These are phyloP conservation scores for Lophius americanus DNA, from an alignment of 2,797 vertebrate species.

Conservation along the genomic window DNA sequence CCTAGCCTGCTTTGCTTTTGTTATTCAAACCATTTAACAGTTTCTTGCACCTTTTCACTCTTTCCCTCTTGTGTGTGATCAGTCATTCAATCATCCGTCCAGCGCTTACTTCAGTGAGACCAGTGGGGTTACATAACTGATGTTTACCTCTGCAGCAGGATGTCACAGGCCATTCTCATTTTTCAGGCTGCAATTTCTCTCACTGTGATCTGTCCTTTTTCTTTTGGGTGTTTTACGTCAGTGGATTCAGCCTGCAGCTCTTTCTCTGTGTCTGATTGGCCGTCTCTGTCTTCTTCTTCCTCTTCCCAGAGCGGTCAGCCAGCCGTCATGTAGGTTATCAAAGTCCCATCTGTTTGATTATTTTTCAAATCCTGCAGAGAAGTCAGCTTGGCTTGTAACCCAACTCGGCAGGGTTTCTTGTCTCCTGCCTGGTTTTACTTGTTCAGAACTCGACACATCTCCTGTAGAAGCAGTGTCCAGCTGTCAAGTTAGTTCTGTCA, in stretches of 20 bases:
- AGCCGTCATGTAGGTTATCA: slow-evolving; percentile 12
- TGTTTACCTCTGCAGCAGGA: slow-evolving; percentile 88
- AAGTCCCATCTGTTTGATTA: slow-evolving; percentile 20
- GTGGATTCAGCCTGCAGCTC: slow-evolving; percentile 32
- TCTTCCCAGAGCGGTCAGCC: slow-evolving; percentile 4
- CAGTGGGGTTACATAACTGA: slow-evolving; percentile 46
- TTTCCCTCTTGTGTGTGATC: background rate
- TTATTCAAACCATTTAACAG: background rate
- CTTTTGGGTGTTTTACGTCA: slow-evolving; percentile 12
- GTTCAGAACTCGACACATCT: slow-evolving; percentile 38
- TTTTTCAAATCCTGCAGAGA: slow-evolving; percentile 25
- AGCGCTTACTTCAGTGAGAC: slow-evolving; percentile 27
- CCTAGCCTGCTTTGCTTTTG: background rate
- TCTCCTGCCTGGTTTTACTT: slow-evolving; percentile 21
- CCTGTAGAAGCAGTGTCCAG: slow-evolving; percentile 37
- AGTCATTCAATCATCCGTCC: background rate
- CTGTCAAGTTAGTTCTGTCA: slow-evolving; percentile 19
- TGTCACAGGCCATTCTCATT: slow-evolving; percentile 85
- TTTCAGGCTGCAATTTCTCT: slow-evolving; percentile 49
- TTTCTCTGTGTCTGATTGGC: slow-evolving; percentile 11
- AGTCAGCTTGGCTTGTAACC: slow-evolving; percentile 32
- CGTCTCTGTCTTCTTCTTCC: slow-evolving; percentile 27
- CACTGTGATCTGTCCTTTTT: slow-evolving; percentile 30
- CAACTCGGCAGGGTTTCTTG: slow-evolving; percentile 31
- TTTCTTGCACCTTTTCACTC: background rate